Base-by-base conservation (phyloP, 1,140 invertebrate species). In the Listronotus bonariensis region DNA sequence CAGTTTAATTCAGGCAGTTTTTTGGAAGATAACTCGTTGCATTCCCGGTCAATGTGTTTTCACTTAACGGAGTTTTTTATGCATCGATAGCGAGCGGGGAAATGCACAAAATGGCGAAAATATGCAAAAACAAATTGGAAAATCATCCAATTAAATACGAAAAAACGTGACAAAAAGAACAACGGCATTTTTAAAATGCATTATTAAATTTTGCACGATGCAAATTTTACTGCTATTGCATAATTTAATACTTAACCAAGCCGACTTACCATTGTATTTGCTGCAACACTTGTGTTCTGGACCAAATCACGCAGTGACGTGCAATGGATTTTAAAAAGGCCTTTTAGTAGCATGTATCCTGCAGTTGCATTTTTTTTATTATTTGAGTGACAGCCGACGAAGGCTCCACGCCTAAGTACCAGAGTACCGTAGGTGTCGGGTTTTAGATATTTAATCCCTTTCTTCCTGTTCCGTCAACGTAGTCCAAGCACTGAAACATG, bases 141-240 rank as follows among this genome's bases (percentile, higher is more conserved):
- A 41, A 53, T 36, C 49, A 49, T 54, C 61, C 61, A 56, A 64
- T 48, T 64, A 43, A 64, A 64, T 10, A 20, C 17, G 34, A 14
- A 64, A 64, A 56, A 64, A 36, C 52, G 53, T 51, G 61, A 55
- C 53, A 57, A 57, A 64, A 64, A 48, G 6, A 64, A 45, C 51
- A 32, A 45, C 46, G 18, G 42, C 60, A 17, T 42, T 62, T 62
- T 62, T 38, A 53, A 54, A 51, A 14, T 49, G 43, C 54, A 49
- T 64, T 64, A 64, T 64, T 64, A 64, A 64, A 64, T 64, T 64
- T 18, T 49, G 53, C 61, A 51, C 34, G 48, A 56, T 56, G 61
- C 61, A 64, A 64, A 54, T 64, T 64, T 64, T 48, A 55, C 61
- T 57, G 61, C 42, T 55, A 57, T 57, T 57, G 61, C 61, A 64